A percentile compares a stretch with the other conserved stretches of the same genome.
Conservation (phyloP, 1,140 invertebrate species). For the Littorina saxatilis region DNA sequence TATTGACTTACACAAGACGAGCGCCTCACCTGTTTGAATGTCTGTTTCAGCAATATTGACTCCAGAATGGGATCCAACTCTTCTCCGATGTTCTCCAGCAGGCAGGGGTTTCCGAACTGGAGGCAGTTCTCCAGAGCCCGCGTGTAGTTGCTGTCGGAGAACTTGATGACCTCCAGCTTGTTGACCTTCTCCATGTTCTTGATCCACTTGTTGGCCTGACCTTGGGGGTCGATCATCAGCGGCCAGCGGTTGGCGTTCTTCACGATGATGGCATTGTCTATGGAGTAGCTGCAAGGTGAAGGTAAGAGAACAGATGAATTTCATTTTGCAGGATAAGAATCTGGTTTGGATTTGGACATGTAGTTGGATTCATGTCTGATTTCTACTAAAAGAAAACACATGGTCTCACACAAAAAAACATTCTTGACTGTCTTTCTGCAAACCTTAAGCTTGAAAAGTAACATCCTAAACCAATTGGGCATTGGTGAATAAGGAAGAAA, state of each 20-base stretch:
- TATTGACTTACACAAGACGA: too few species aligned
- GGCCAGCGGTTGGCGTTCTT: slow-evolving; percentile 74
- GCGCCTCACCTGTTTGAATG: slow-evolving; percentile 72
- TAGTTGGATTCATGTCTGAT: too few species aligned
- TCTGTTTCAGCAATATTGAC: slow-evolving; percentile 72
- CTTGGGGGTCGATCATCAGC: slow-evolving; percentile 76
- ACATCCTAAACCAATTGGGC: not conserved
- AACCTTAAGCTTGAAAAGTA: not conserved
- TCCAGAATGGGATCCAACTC: slow-evolving; percentile 75
- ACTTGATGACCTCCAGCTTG: slow-evolving; percentile 74
- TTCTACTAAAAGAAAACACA: too few species aligned
- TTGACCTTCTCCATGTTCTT: slow-evolving; percentile 76
- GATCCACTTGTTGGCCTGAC: slow-evolving; percentile 76
- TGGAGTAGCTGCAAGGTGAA: slow-evolving; percentile 69
- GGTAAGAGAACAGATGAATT: too few species aligned
- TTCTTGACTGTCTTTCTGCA: not conserved
- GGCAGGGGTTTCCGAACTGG: slow-evolving; percentile 75
- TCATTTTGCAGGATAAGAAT: too few species aligned
- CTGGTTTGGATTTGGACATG: too few species aligned
- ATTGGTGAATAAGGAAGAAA: too few species aligned
- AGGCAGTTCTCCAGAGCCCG: slow-evolving; percentile 75
- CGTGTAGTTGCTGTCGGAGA: slow-evolving; percentile 70
- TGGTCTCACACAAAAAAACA: too few species aligned
- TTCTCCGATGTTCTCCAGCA: slow-evolving; percentile 75
- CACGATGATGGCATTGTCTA: slow-evolving; percentile 75